phyloP scores from a whole-genome alignment of 1,140 invertebrate genomes.

The Adelges cooleyi region DNA sequence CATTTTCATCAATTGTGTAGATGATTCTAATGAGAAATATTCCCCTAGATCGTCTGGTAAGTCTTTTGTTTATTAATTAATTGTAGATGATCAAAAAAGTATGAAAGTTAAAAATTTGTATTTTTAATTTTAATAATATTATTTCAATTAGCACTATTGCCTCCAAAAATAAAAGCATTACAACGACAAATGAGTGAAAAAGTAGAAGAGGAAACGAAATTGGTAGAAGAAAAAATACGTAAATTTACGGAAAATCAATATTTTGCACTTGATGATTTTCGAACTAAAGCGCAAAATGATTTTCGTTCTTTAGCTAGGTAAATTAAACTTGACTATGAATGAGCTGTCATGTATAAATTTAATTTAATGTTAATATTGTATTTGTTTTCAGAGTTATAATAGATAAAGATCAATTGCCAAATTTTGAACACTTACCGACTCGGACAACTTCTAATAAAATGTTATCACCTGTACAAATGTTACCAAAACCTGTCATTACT shows the following conservation, averaged over 20 bases:
- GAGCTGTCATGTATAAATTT: no score
- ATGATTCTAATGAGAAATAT: conserved; percentile 16
- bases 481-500: conserved; percentile 21
- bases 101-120: no score
- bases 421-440: conserved; percentile 8
- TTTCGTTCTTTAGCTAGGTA: conserved; percentile 41
- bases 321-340: conserved; percentile 9
- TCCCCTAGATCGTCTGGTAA: not conserved
- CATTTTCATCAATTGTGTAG: conserved; percentile 37
- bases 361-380: no score
- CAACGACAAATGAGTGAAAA: conserved; percentile 42
- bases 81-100: no score
- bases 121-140: no score
- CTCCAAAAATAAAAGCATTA: conserved; percentile 34
- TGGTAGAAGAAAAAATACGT: conserved; percentile 44
- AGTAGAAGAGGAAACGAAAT: conserved; percentile 39
- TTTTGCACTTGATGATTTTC: conserved; percentile 41
- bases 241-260: conserved; percentile 43
- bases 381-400: conserved; percentile 13
- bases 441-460: conserved; percentile 3
- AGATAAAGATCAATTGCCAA: conserved; percentile 7
- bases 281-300: conserved; percentile 42
- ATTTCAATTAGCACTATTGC: conserved; percentile 5
- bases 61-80: no score
- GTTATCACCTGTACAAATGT: not conserved